Percentiles rank a stretch among this genome's conserved stretches.
Conservation (phyloP, 2,113 vertebrate species). For the Ginglymostoma cirratum region DNA sequence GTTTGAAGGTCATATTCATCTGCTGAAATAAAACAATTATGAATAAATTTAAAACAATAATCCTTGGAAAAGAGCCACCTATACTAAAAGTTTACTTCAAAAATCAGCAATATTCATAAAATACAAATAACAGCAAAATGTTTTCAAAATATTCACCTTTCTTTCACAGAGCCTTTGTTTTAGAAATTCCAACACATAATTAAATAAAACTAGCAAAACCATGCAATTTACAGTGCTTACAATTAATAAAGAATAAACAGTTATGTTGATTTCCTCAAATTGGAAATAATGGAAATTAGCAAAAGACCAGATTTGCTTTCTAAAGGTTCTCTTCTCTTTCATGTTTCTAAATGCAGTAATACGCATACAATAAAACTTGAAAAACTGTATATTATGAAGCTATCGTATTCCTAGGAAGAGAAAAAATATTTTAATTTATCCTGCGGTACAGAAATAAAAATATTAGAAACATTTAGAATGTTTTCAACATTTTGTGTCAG, state of each 20-base stretch:
- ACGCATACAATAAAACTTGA: not conserved
- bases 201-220: not conserved
- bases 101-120: not conserved
- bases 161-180: not conserved
- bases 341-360: not conserved
- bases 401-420: not conserved
- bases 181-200: not conserved
- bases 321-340: not conserved
- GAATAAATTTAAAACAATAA: not conserved
- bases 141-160: not conserved
- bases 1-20: not conserved
- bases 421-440: not conserved
- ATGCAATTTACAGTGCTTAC: not conserved
- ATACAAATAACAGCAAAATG: not conserved
- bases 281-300: not conserved
- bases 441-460: not conserved
- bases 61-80: not conserved
- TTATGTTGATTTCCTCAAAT: not conserved
- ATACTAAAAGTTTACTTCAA: not conserved
- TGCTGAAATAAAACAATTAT: constrained; percentile 12
- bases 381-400: not conserved
- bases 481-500: not conserved
- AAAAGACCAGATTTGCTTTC: not conserved
- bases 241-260: not conserved
- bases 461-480: not conserved